These are phyloP conservation scores for Eumacrocentrus americanus DNA, from an alignment of 2,888 invertebrate species.

Conservation along the genomic window DNA sequence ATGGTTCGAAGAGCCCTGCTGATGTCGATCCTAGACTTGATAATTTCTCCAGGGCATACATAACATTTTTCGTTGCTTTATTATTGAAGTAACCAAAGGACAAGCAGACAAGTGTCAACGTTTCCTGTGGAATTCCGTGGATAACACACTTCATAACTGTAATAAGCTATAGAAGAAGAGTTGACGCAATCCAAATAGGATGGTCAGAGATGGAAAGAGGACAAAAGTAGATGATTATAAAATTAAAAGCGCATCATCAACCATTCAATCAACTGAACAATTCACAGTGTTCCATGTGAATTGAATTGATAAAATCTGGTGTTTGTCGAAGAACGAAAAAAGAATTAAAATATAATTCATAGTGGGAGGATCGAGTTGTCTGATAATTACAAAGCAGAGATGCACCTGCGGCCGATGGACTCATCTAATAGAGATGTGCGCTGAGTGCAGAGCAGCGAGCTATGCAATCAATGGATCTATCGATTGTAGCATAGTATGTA, in stretches of 20 bases:
- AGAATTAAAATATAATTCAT: conserved; percentile 23
- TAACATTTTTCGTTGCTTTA: neutral
- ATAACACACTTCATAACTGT: neutral
- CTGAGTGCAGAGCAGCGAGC: conserved; percentile 21
- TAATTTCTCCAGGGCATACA: neutral
- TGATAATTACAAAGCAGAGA: conserved; percentile 32
- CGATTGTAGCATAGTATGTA: too few relatives aligned
- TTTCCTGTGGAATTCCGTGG: neutral
- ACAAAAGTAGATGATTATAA: neutral
- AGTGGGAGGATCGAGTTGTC: conserved; percentile 29
- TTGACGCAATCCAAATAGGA: neutral
- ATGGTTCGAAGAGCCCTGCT: conserved; percentile 1
- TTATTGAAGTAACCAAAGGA: neutral
- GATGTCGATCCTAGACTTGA: neutral
- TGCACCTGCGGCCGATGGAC: neutral
- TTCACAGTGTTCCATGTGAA: too few relatives aligned
- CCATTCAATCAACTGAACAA: neutral
- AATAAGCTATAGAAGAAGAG: neutral
- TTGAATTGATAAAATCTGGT: neutral
- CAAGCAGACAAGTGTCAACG: neutral
- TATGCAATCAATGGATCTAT: conserved; percentile 29
- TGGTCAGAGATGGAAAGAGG: neutral
- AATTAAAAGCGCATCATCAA: neutral
- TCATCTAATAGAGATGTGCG: conserved; percentile 43
- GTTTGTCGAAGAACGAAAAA: conserved; percentile 16